Base-by-base conservation (phyloP, 1,140 invertebrate genomes). In the Cyphomyrmex costatus region DNA sequence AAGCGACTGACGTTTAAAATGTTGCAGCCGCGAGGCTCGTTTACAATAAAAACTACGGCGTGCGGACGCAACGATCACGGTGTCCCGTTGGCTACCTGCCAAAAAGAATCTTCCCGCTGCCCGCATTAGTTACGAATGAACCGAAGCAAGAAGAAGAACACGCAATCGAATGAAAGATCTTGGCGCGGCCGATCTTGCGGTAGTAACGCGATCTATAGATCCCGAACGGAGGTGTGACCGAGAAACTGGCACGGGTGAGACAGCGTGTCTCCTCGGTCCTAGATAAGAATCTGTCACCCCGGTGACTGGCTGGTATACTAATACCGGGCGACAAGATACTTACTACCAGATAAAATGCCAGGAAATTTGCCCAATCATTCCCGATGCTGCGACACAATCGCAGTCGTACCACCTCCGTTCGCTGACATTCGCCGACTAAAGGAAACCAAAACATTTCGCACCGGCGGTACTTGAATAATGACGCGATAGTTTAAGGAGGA, bases 251-350 rank as follows among this genome's bases (percentile, higher is more conserved):
- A 78, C 86, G 71, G 80, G 83, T 90, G 91, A 94, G 94, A 93
- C 94, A 88, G 92, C 91, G 91, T 91, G 94, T 94, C 93, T 94
- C 92, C 88, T 86, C 65, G 49, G 70, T 82, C 86, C 33, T 86
- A 83, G 93, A 94, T 94, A 94, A 94, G 76, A 86, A 94, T 94
- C 94, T 94, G 93, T 94, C 93, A n/a, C 83, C 79, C 78, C 71
- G 78, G 61, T 89, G 91, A 92, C 92, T 88, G 82, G 86, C 86
- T 86, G 80, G 73, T 86, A 79, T 61, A 85, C 91, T 92, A 92
- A 92, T 92, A 88, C 91, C 89, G 53, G 82, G 80, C 86, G 86
- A 87, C 78, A 87, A 94, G 93, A 94, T 93, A 93, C 88, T 85
- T 88, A 85, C 89, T 87, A 87, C 89, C 90, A 92, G 93, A 94